Conservation (phyloP, 2,888 invertebrate species). For the Liposcelis brunnea region DNA sequence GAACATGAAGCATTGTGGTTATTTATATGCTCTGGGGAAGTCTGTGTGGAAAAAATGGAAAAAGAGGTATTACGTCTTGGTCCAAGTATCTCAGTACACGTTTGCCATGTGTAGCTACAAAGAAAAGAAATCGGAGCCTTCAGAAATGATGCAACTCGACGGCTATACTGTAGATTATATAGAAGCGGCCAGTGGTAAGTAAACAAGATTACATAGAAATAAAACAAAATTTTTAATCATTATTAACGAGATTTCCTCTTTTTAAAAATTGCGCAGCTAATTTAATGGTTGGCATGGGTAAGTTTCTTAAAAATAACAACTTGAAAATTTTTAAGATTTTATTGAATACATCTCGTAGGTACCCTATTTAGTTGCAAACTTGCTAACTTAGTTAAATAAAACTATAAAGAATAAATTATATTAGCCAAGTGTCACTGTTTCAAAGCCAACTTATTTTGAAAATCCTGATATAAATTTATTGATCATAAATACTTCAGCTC, state of each 20-base stretch:
- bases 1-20: conserved; percentile 98
- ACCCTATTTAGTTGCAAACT: no score
- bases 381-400: no score
- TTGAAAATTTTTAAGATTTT: no score
- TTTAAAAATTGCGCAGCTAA: conserved; percentile 43
- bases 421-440: no score
- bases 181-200: conserved; percentile 80
- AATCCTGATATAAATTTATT: no score
- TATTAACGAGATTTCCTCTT: conserved; percentile 1
- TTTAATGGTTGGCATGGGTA: conserved; percentile 83
- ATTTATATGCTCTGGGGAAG: conserved; percentile 85
- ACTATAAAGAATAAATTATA: no score
- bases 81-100: conserved; percentile 98
- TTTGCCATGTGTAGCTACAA: conserved; percentile 99
- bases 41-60: conserved; percentile 99
- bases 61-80: conserved; percentile 91
- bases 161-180: conserved; percentile 99
- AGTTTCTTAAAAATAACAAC: conserved; percentile 24
- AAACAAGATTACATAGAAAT: neutral
- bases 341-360: no score
- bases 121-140: conserved; percentile 97
- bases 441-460: no score
- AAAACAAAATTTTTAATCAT: neutral
- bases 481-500: neutral
- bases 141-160: conserved; percentile 99